A percentile compares a stretch with the other conserved stretches of the same genome.
These are phyloP conservation scores for Diaprepes abbreviatus DNA, from an alignment of 2,888 invertebrate species.

Conservation along the genomic window DNA sequence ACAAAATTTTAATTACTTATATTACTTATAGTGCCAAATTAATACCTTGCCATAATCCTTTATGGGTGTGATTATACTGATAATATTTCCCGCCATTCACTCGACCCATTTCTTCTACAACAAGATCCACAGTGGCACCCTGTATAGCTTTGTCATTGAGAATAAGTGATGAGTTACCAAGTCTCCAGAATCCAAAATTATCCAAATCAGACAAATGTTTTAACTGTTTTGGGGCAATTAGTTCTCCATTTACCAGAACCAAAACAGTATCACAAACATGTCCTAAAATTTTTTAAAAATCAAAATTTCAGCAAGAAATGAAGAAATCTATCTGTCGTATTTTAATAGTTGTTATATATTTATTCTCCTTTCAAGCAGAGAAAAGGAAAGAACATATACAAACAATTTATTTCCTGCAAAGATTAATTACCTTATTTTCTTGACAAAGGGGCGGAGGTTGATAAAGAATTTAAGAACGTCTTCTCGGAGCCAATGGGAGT, in stretches of 20 bases:
- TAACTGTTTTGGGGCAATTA: constrained; percentile 62
- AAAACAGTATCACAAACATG: constrained; percentile 70
- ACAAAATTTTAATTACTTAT: no score
- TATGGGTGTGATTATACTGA: constrained; percentile 64
- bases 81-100: constrained; percentile 71
- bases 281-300: constrained; percentile 32
- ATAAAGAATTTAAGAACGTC: no score
- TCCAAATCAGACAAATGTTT: constrained; percentile 58
- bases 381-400: no score
- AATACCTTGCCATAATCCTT: constrained; percentile 65
- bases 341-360: no score
- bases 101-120: constrained; percentile 86
- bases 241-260: constrained; percentile 67
- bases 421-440: no score
- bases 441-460: no score
- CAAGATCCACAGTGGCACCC: constrained; percentile 62
- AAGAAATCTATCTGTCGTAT: no score
- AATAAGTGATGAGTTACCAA: constrained; percentile 57
- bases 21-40: no score
- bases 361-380: no score
- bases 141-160: constrained; percentile 53
- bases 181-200: constrained; percentile 67
- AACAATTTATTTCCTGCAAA: no score
- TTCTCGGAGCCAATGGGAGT: no score
- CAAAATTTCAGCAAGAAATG: no score